Base-by-base conservation (phyloP, 2,797 vertebrate species). In the Brachyrhaphis roseni region DNA sequence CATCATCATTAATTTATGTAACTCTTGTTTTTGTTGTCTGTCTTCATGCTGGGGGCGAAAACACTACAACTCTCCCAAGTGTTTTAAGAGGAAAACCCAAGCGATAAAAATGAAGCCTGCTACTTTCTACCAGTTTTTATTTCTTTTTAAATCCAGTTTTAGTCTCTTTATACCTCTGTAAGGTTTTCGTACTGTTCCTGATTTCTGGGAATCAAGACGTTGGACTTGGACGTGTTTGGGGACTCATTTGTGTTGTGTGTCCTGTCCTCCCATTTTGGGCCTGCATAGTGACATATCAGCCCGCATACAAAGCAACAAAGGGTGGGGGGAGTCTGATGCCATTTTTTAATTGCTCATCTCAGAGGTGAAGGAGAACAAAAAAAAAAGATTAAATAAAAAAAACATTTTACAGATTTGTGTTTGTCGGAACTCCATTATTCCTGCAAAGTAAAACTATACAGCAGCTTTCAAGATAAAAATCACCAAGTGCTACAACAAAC, bases 391-490 rank as follows among this genome's bases (percentile, higher is more conserved):
- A 86, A 89, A 89, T 83, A 89, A 68, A 28, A 68, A 28, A 94
- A 91, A 84, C 92, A 94, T 96, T 96, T 96, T 96, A 96, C 96
- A 96, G 85, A 89, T 80, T 79, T 91, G 20, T 76, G 87, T 82
- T 92, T 87, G 55, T 74, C 78, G 80, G 39, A 78, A n/a, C 46
- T 64, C 13, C 6, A 41, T 46, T 68, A 53, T 51, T 62, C 18
- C 20, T 74, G 39, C 70, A 8, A 47, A 47, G 46, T 53, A 26
- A 23, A 53, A 53, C 49, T 53, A 47, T 53, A 1, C 20, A 53
- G 49, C 49, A 51, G 49, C 20, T 23, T 20, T 53, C 49, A 53
- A 53, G 20, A 53, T 23, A 26, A 53, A 23, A 53, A 3, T 53
- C 20, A 8, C 0, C 23, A 51, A 8, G 49, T 8, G 18, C 18